phyloP scores from a whole-genome alignment of 1,140 invertebrate genomes.

The Acromyrmex charruanus region DNA sequence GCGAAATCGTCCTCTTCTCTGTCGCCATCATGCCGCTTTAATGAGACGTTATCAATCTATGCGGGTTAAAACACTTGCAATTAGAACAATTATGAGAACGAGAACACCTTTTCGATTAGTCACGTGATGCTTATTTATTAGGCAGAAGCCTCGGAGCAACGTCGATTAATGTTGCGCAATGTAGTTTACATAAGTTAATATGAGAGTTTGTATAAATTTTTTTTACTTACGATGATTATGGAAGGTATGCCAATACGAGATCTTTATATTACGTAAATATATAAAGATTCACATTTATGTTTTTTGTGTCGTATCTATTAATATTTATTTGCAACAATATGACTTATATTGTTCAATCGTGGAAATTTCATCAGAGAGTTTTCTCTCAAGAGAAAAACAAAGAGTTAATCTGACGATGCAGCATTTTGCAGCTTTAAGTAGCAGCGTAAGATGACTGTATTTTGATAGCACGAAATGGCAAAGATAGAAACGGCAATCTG shows the following conservation, averaged over 20 bases:
- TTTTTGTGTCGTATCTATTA: not conserved
- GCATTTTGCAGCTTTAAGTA: constrained; percentile 16
- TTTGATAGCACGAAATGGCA: not conserved
- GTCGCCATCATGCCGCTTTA: constrained; percentile 19
- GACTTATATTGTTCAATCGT: not conserved
- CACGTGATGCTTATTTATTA: constrained; percentile 8
- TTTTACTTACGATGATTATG: too few species aligned
- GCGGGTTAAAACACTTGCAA: not conserved
- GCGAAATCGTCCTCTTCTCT: constrained; percentile 5
- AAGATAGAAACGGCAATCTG: constrained; percentile 16
- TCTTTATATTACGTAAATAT: not conserved
- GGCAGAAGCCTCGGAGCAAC: not conserved
- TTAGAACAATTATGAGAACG: constrained; percentile 32
- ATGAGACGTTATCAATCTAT: constrained; percentile 50
- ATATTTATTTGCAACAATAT: not conserved
- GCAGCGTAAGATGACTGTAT: not conserved
- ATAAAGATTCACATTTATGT: not conserved
- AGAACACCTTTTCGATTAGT: not conserved
- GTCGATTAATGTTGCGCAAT: not conserved
- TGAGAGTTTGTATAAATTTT: too few species aligned
- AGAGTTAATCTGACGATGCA: not conserved
- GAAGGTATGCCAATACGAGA: not conserved
- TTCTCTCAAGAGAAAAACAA: not conserved
- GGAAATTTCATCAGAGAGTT: not conserved
- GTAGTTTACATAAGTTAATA: not conserved